Evolutionary conservation across 1,140 invertebrate species (phyloP).

Genomic region (Heliothis subflexa): DNA sequence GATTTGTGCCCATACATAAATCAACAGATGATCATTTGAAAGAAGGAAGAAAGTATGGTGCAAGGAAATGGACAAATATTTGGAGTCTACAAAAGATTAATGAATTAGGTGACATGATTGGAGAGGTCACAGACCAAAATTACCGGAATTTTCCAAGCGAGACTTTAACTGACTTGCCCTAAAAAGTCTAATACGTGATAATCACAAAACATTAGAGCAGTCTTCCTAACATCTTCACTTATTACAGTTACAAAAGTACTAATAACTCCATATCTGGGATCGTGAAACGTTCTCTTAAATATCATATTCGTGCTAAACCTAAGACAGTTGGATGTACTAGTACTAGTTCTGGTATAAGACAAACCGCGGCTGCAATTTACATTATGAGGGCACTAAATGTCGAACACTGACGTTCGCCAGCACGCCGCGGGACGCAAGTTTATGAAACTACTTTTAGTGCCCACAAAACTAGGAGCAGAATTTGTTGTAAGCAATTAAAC

Average conservation of each 20-base stretch:
- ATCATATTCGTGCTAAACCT: conserved; percentile 29
- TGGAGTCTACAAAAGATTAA: too few species aligned
- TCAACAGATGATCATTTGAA: conserved; percentile 22
- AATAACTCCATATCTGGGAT: neutral
- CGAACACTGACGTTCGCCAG: conserved; percentile 52
- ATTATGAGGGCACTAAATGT: conserved; percentile 63
- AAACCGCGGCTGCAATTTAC: conserved; percentile 61
- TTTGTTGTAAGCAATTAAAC: neutral
- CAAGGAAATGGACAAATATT: neutral
- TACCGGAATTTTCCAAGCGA: too few species aligned
- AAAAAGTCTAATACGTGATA: neutral
- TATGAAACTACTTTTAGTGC: conserved; percentile 24
- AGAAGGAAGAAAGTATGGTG: too few species aligned
- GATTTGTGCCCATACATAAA: conserved; percentile 33
- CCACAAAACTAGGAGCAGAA: neutral
- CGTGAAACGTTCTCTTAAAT: conserved; percentile 21
- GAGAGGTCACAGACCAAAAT: too few species aligned
- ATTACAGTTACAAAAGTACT: neutral
- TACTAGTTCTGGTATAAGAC: conserved; percentile 48
- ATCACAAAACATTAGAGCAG: neutral
- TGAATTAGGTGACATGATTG: neutral
- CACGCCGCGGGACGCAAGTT: conserved; percentile 7
- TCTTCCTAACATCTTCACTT: conserved; percentile 1
- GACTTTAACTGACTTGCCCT: neutral
- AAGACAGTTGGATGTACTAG: conserved; percentile 35